Evolutionary conservation across 2,888 invertebrate genomes (phyloP).

Genomic region (Eumacrocentrus americanus): DNA sequence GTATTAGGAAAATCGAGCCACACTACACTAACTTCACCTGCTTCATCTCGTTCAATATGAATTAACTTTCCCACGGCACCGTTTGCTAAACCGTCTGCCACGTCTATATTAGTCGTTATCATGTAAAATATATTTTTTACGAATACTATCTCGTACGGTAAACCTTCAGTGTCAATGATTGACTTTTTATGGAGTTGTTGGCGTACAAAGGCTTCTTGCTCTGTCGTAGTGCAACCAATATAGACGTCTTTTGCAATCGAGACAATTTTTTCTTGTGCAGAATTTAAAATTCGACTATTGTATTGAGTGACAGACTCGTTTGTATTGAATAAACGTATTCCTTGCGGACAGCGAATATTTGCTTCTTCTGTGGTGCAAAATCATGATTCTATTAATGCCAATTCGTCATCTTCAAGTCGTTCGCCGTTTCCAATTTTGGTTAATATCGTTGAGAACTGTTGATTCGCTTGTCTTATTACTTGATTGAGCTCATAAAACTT

Average conservation of each 20-base stretch:
- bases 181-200: conserved; percentile 37
- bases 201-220: conserved; percentile 11
- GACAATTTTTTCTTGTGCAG: conserved; percentile 1
- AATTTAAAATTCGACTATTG: conserved; percentile 36
- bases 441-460: too few species aligned
- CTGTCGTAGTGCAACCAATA: conserved; percentile 9
- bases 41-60: conserved; percentile 39
- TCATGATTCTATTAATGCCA: too few species aligned
- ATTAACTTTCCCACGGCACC: conserved; percentile 44
- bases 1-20: conserved; percentile 27
- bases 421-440: too few species aligned
- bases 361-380: conserved; percentile 9
- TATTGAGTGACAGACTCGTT: conserved; percentile 46
- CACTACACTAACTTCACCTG: conserved; percentile 16
- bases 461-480: too few species aligned
- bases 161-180: conserved; percentile 45
- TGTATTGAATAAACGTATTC: conserved; percentile 42
- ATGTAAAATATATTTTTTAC: conserved; percentile 36
- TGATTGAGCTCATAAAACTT: too few species aligned
- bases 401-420: too few species aligned
- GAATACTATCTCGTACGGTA: conserved; percentile 42
- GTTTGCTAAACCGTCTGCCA: conserved; percentile 49
- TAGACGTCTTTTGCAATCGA: conserved; percentile 13
- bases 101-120: conserved; percentile 49
- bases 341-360: conserved; percentile 38